Percentiles rank a stretch among this genome's conserved stretches.
Evolutionary conservation across 2,888 invertebrate species (phyloP).

Genomic region (Zaprionus bogoriensis): DNA sequence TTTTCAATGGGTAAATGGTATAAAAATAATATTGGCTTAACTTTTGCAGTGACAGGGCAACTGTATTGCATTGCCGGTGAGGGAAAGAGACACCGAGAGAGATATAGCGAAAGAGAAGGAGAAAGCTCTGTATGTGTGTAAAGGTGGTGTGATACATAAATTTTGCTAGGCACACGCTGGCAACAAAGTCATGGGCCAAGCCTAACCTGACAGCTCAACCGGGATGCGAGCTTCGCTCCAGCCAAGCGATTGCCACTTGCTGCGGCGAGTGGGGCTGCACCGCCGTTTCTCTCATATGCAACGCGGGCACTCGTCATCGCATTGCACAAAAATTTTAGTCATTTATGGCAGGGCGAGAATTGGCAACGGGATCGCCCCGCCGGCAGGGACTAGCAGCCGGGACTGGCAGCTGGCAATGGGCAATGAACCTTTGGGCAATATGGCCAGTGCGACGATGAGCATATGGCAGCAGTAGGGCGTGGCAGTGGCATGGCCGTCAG

Average conservation of each 20-base stretch:
- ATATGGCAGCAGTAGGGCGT: conserved; percentile 1
- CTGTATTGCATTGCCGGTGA: background rate
- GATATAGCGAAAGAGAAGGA: too few species aligned
- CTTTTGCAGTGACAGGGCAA: conserved; percentile 42
- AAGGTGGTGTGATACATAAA: conserved; percentile 47
- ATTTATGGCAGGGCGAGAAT: conserved; percentile 27
- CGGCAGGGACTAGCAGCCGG: background rate
- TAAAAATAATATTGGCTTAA: conserved; percentile 64
- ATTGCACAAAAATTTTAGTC: conserved; percentile 40
- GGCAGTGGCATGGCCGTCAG: background rate
- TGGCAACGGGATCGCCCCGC: conserved; percentile 5
- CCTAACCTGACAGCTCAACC: conserved; percentile 37
- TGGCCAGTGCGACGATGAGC: conserved; percentile 33
- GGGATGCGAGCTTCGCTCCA: conserved; percentile 2
- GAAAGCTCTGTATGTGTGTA: background rate
- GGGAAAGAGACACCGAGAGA: too few species aligned
- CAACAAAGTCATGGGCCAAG: conserved; percentile 43
- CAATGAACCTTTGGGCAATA: conserved; percentile 28
- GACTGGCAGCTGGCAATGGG: conserved; percentile 2
- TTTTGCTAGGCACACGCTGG: conserved; percentile 42
- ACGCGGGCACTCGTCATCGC: conserved; percentile 19
- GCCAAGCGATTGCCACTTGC: conserved; percentile 22
- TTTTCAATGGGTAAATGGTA: too few species aligned
- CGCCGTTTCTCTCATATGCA: conserved; percentile 11
- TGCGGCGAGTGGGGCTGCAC: background rate